A percentile compares a stretch with the other conserved stretches of the same genome.
phyloP scores from a whole-genome alignment of 2,888 invertebrate species.

The Epinotia brunnichana region DNA sequence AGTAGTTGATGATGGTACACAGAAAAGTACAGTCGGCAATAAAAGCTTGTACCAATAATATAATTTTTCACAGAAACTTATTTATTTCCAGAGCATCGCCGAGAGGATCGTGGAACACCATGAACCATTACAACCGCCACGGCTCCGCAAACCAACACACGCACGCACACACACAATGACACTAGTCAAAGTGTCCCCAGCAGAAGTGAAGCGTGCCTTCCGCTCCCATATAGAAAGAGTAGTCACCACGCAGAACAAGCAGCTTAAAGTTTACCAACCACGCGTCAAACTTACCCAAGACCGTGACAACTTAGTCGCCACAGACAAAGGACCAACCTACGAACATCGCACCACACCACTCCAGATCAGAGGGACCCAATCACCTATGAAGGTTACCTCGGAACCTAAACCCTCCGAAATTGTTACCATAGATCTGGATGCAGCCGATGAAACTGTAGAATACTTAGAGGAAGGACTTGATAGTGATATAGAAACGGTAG shows the following conservation, averaged over 20 bases:
- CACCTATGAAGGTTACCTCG: background rate
- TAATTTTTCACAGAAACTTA: too few relatives aligned
- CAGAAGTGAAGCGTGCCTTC: background rate
- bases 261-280: background rate
- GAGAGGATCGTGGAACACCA: background rate
- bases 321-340: background rate
- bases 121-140: background rate
- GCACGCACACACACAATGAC: background rate
- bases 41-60: too few relatives aligned
- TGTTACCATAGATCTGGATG: background rate
- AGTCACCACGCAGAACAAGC: background rate
- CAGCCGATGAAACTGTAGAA: background rate
- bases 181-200: background rate
- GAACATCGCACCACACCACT: background rate
- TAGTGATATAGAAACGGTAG: background rate
- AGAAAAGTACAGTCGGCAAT: too few relatives aligned
- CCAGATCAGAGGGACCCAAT: background rate
- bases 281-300: background rate
- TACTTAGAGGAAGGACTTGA: background rate
- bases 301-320: background rate
- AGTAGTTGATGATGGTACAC: too few relatives aligned
- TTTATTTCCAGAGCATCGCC: background rate
- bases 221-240: background rate
- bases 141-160: background rate
- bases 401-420: background rate